Evolutionary conservation across 2,113 vertebrate genomes (phyloP).

Genomic region (Eidolon helvum): DNA sequence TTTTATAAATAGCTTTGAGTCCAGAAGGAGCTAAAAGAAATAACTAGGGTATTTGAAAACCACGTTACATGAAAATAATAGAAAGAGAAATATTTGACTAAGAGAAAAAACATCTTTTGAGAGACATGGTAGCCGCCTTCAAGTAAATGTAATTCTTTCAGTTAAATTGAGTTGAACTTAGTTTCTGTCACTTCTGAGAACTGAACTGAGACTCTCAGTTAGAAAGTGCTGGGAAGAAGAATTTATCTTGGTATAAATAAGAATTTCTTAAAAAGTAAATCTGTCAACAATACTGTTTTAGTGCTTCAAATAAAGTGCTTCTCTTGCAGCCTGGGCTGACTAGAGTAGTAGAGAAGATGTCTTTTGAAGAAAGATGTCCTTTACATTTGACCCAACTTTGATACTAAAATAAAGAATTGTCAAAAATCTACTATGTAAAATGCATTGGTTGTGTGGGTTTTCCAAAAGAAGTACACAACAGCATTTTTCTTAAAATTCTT

Average conservation of each 20-base stretch:
- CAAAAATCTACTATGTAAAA: not conserved
- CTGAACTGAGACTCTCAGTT: not conserved
- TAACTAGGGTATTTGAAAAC: not conserved
- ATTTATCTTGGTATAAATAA: conserved; percentile 13
- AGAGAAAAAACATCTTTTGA: not conserved
- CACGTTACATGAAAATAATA: not conserved
- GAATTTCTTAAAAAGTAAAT: not conserved
- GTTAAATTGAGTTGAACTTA: not conserved
- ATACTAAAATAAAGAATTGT: conserved; percentile 18
- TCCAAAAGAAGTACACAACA: not conserved
- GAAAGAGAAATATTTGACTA: not conserved
- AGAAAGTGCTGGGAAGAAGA: not conserved
- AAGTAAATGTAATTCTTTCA: not conserved
- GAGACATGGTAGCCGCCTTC: not conserved
- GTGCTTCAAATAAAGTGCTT: not conserved
- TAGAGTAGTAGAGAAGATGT: not conserved
- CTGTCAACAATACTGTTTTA: not conserved
- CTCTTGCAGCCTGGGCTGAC: not conserved
- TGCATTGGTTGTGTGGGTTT: not conserved
- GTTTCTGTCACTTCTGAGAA: not conserved
- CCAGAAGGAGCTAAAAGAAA: not conserved
- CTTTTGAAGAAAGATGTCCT: conserved; percentile 11
- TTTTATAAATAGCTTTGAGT: not conserved
- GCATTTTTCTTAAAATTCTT: not conserved
- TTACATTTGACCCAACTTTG: not conserved